These are phyloP conservation scores for Yponomeuta malinellus DNA, from an alignment of 2,888 invertebrate species.

Conservation along the genomic window DNA sequence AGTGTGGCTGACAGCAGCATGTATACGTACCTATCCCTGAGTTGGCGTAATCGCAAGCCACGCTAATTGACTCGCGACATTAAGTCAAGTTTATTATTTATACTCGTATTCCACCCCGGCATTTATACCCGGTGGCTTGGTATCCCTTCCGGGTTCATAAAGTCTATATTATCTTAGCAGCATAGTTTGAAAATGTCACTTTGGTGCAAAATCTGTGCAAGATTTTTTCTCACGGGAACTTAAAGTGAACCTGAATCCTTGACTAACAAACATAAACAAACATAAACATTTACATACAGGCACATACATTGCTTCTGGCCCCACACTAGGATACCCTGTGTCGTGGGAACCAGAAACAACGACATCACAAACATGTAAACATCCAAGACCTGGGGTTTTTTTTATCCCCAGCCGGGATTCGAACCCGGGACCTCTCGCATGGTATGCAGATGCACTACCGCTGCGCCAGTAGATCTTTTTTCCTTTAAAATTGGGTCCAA, in stretches of 20 bases:
- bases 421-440: too few relatives aligned
- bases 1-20: constrained; percentile 38
- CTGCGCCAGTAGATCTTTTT: background rate
- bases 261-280: background rate
- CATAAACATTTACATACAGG: too few relatives aligned
- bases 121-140: background rate
- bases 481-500: background rate
- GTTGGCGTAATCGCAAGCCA: constrained; percentile 10
- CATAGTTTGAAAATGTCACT: background rate
- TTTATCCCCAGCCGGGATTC: too few relatives aligned
- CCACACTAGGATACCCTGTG: too few relatives aligned
- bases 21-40: constrained; percentile 9
- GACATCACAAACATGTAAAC: too few relatives aligned
- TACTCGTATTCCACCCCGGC: background rate
- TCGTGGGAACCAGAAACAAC: too few relatives aligned
- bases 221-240: background rate
- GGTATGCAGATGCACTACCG: too few relatives aligned
- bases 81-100: constrained; percentile 4
- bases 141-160: background rate
- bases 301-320: too few relatives aligned
- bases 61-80: constrained; percentile 12
- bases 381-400: too few relatives aligned
- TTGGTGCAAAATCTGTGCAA: background rate
- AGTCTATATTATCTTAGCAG: background rate
- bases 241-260: background rate